A percentile compares a stretch with the other conserved stretches of the same genome.
Conservation (phyloP, 2,888 invertebrate species). For the Tyria jacobaeae region DNA sequence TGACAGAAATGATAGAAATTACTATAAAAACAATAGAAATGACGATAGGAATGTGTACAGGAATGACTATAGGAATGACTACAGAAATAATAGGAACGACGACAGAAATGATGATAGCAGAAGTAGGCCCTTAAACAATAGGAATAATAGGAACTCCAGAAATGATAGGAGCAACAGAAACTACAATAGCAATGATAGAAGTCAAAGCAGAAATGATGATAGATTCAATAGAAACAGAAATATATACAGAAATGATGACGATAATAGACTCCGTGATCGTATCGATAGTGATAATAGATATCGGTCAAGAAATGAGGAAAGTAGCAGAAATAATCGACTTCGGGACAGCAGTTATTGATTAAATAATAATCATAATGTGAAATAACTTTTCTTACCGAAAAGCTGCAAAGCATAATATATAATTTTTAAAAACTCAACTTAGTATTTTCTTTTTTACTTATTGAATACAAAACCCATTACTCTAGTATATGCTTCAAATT, state of each 20-base stretch:
- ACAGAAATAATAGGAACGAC: background rate
- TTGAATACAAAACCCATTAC: too few relatives aligned
- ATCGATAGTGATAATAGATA: background rate
- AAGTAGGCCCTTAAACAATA: too few relatives aligned
- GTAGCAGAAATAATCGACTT: background rate
- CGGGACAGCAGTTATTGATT: background rate
- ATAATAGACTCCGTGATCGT: background rate
- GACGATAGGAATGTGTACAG: background rate
- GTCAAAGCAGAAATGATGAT: background rate
- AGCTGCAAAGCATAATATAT: background rate
- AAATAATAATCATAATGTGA: background rate
- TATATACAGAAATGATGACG: background rate
- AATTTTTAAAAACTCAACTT: background rate
- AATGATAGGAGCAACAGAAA: slow-evolving; percentile 7
- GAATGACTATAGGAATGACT: background rate
- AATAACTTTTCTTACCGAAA: background rate
- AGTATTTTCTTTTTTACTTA: background rate
- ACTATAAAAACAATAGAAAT: background rate
- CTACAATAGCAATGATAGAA: background rate
- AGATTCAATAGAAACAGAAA: slow-evolving; percentile 1
- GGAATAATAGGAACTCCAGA: slow-evolving; percentile 1
- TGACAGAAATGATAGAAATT: too few relatives aligned
- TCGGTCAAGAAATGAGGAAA: background rate
- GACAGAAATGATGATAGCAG: background rate
- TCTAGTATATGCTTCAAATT: too few relatives aligned